These are phyloP conservation scores for Leptopilina boulardi DNA, from an alignment of 1,140 invertebrate genomes.

Conservation along the genomic window DNA sequence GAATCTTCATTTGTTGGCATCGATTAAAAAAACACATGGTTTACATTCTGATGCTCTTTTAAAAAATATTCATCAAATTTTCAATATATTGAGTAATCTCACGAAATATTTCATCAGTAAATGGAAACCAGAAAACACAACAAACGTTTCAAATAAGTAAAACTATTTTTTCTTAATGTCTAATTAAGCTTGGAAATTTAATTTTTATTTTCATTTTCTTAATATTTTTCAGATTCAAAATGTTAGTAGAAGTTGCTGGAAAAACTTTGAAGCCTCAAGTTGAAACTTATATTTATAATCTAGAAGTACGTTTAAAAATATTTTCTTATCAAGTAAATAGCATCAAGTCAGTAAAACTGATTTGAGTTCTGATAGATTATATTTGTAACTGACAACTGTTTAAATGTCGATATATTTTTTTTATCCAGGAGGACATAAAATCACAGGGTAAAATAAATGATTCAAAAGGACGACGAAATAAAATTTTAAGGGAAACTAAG, in stretches of 20 bases:
- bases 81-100: conserved; percentile 70
- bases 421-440: neutral
- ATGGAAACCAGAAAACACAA: conserved; percentile 69
- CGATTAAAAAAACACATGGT: conserved; percentile 65
- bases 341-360: neutral
- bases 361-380: neutral
- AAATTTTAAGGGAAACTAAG: conserved; percentile 78
- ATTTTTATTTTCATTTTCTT: conserved; percentile 24
- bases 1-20: conserved; percentile 69
- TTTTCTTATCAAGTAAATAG: neutral
- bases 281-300: conserved; percentile 76
- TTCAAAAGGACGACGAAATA: conserved; percentile 73
- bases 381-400: neutral
- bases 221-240: conserved; percentile 75
- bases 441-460: conserved; percentile 63
- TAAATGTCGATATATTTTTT: neutral
- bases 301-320: conserved; percentile 71
- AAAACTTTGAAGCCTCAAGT: conserved; percentile 76
- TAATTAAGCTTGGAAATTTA: too few relatives aligned
- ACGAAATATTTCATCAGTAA: conserved; percentile 75
- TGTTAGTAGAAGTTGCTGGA: conserved; percentile 77
- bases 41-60: conserved; percentile 70
- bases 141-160: conserved; percentile 74
- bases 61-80: conserved; percentile 74
- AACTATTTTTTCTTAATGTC: conserved; percentile 34